phyloP scores from a whole-genome alignment of 2,888 invertebrate genomes.

The Macrosiphum euphorbiae region DNA sequence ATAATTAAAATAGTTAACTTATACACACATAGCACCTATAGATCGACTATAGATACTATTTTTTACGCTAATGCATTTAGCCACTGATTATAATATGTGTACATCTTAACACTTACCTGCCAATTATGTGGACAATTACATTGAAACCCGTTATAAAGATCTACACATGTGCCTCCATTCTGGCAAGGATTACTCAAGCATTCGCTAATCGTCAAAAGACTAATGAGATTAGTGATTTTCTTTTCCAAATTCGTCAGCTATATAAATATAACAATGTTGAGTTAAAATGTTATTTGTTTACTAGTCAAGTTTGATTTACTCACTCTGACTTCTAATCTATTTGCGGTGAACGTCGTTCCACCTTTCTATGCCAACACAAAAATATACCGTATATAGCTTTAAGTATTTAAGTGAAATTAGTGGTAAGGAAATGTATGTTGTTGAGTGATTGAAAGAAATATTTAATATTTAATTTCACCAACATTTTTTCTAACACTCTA shows the following conservation, averaged over 20 bases:
- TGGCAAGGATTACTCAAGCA: conserved; percentile 83
- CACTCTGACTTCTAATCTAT: not conserved
- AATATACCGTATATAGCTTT: too few relatives aligned
- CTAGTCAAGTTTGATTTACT: not conserved
- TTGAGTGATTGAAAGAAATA: too few relatives aligned
- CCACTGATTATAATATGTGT: too few relatives aligned
- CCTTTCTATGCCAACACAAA: not conserved
- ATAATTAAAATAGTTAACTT: not conserved
- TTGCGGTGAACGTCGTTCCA: not conserved
- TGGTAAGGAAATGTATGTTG: too few relatives aligned
- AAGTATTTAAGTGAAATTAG: too few relatives aligned
- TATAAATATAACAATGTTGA: not conserved
- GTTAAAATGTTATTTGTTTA: not conserved
- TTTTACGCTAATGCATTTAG: too few relatives aligned
- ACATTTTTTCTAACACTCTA: too few relatives aligned
- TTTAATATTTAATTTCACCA: too few relatives aligned
- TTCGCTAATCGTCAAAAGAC: conserved; percentile 71
- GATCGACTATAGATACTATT: too few relatives aligned
- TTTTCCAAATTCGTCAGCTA: conserved; percentile 66
- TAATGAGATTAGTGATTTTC: conserved; percentile 71
- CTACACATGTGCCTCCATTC: conserved; percentile 86
- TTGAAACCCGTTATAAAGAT: conserved; percentile 78
- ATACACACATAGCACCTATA: too few relatives aligned
- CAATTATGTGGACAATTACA: conserved; percentile 84
- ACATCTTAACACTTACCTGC: conserved; percentile 76